Conservation (phyloP, 2,888 invertebrate species). For the Ophraella communa region DNA sequence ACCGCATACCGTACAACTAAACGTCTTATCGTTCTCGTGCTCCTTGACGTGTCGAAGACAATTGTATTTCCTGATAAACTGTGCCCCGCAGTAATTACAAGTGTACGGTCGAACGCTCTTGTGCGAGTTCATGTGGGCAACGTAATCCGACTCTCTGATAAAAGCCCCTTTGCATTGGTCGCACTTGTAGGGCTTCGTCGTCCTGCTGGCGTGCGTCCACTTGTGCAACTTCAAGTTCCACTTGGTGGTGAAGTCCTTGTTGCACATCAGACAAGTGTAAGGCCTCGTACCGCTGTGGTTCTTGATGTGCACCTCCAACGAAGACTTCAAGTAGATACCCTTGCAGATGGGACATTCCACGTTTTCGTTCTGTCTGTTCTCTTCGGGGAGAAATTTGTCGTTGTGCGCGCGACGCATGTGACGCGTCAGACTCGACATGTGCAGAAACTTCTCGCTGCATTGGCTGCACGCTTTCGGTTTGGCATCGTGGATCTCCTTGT, state of each 20-base stretch:
- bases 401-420: conserved; percentile 85
- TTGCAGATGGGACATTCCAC: conserved; percentile 82
- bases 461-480: conserved; percentile 84
- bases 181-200: conserved; percentile 86
- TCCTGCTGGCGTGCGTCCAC: conserved; percentile 86
- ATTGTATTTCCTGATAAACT: conserved; percentile 88
- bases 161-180: conserved; percentile 84
- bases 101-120: conserved; percentile 84
- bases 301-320: conserved; percentile 79
- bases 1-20: conserved; percentile 78
- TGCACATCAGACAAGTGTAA: conserved; percentile 83
- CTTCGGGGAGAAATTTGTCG: conserved; percentile 73
- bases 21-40: conserved; percentile 80
- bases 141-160: conserved; percentile 79
- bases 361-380: conserved; percentile 68
- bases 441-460: conserved; percentile 87
- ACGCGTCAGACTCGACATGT: conserved; percentile 80
- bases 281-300: conserved; percentile 80
- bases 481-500: conserved; percentile 81
- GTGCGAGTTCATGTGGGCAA: conserved; percentile 86
- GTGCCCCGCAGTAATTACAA: conserved; percentile 88
- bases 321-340: conserved; percentile 76
- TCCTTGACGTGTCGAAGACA: conserved; percentile 85
- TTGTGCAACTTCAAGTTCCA: conserved; percentile 90
- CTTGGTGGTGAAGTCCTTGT: conserved; percentile 85